Conservation (phyloP, 2,888 invertebrate genomes). For the Acleris laterana region DNA sequence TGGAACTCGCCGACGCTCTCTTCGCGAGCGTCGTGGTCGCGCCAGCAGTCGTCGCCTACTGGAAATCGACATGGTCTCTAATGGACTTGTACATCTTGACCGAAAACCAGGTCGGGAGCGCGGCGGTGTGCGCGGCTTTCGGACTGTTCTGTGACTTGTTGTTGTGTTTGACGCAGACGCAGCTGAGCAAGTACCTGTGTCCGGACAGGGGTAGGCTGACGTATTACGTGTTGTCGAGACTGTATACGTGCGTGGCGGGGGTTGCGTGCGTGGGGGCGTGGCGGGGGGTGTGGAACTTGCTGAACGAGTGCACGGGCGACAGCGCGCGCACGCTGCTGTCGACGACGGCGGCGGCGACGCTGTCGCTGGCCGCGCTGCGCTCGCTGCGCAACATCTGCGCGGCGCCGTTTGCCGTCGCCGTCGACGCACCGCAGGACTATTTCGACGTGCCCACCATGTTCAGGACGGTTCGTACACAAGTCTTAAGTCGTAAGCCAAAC, state of each 20-base stretch:
- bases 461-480: conserved; percentile 87
- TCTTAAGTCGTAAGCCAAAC: too few relatives aligned
- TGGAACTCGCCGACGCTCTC: conserved; percentile 88
- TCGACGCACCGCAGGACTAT: conserved; percentile 90
- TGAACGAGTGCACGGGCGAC: conserved; percentile 89
- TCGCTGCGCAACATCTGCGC: conserved; percentile 92
- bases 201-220: conserved; percentile 88
- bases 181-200: conserved; percentile 80
- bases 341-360: conserved; percentile 87
- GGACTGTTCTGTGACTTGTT: conserved; percentile 89
- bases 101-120: conserved; percentile 84
- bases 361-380: conserved; percentile 88
- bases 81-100: conserved; percentile 90
- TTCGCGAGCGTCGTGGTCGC: conserved; percentile 90
- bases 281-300: conserved; percentile 92
- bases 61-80: conserved; percentile 94
- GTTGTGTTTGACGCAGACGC: conserved; percentile 88
- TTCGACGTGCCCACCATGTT: conserved; percentile 95
- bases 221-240: conserved; percentile 88
- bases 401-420: conserved; percentile 91
- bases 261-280: conserved; percentile 94
- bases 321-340: conserved; percentile 84
- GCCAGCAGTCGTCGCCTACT: conserved; percentile 93
- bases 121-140: conserved; percentile 87
- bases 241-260: conserved; percentile 90